These are phyloP conservation scores for Malthinus seriepunctatus DNA, from an alignment of 2,888 invertebrate species.

Conservation along the genomic window DNA sequence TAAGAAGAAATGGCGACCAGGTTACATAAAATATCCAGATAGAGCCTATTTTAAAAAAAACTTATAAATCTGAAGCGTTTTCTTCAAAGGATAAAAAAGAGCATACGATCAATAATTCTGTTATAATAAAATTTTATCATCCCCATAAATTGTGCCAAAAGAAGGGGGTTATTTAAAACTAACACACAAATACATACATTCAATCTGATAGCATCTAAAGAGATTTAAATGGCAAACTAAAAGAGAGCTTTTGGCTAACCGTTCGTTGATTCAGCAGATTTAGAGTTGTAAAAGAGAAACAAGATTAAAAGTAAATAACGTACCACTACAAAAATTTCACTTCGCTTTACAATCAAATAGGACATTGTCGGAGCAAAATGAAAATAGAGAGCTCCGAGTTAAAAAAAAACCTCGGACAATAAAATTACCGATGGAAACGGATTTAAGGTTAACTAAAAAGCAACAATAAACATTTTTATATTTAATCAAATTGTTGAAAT, in stretches of 20 bases:
- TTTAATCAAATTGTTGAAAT: neutral
- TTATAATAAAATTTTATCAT: too few species aligned
- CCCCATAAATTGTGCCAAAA: too few species aligned
- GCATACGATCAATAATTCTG: too few species aligned
- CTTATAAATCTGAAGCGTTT: too few species aligned
- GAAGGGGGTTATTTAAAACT: conserved; percentile 6
- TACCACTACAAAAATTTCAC: too few species aligned
- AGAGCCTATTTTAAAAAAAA: too few species aligned
- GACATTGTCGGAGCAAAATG: too few species aligned
- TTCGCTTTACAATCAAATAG: too few species aligned
- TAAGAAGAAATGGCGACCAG: too few species aligned
- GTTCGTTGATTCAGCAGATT: conserved; percentile 6
- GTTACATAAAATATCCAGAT: too few species aligned
- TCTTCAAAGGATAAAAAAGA: too few species aligned
- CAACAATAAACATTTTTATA: conserved; percentile 5
- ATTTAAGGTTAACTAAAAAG: conserved; percentile 1
- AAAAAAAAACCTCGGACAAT: neutral
- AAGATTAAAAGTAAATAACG: too few species aligned
- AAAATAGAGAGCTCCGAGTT: conserved; percentile 4
- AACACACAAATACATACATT: conserved; percentile 2
- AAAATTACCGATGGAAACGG: conserved; percentile 1
- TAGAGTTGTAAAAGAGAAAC: neutral
- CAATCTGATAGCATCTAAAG: conserved; percentile 4
- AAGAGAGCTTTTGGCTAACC: conserved; percentile 8
- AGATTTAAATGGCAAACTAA: conserved; percentile 10